phyloP scores from a whole-genome alignment of 2,113 vertebrate genomes.

The Oenanthe oenanthe region DNA sequence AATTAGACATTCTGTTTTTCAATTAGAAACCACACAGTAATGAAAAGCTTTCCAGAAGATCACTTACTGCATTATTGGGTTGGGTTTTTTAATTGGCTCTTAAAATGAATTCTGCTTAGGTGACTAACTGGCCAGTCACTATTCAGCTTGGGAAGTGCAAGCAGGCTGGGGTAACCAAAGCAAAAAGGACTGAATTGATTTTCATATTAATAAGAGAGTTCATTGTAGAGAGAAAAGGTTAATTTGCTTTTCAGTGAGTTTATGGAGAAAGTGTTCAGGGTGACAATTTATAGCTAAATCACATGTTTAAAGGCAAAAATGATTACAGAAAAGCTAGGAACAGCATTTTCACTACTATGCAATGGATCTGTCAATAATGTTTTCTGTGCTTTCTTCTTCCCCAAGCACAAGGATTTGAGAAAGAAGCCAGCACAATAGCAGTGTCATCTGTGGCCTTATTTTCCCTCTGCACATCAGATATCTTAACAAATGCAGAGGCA shows the following conservation, averaged over 20 bases:
- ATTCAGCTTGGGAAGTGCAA: slow-evolving; percentile 54
- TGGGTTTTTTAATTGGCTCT: slow-evolving; percentile 60
- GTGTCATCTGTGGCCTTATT: not conserved
- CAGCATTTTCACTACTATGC: slow-evolving; percentile 20
- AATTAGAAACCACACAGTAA: slow-evolving; percentile 20
- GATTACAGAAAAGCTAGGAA: slow-evolving; percentile 62
- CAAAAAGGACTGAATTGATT: slow-evolving; percentile 67
- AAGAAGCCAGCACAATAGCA: not conserved
- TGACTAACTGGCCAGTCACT: slow-evolving; percentile 51
- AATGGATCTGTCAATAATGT: slow-evolving; percentile 17
- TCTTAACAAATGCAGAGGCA: not conserved
- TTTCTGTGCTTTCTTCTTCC: slow-evolving; percentile 40
- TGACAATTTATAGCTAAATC: slow-evolving; percentile 73
- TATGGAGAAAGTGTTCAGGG: slow-evolving; percentile 60
- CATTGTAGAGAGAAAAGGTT: slow-evolving; percentile 73
- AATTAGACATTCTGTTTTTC: not conserved
- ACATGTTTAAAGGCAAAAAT: slow-evolving; percentile 69
- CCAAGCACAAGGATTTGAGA: slow-evolving; percentile 30
- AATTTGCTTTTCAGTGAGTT: slow-evolving; percentile 77
- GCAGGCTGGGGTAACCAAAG: slow-evolving; percentile 52
- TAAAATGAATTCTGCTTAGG: slow-evolving; percentile 69
- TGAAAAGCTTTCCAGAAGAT: slow-evolving; percentile 59
- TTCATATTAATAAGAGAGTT: slow-evolving; percentile 74
- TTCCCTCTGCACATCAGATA: not conserved
- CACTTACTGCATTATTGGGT: slow-evolving; percentile 15